Percentiles rank a stretch among this genome's conserved stretches.
Evolutionary conservation across 2,888 invertebrate species (phyloP).

Genomic region (Rugalucina vietnamica): DNA sequence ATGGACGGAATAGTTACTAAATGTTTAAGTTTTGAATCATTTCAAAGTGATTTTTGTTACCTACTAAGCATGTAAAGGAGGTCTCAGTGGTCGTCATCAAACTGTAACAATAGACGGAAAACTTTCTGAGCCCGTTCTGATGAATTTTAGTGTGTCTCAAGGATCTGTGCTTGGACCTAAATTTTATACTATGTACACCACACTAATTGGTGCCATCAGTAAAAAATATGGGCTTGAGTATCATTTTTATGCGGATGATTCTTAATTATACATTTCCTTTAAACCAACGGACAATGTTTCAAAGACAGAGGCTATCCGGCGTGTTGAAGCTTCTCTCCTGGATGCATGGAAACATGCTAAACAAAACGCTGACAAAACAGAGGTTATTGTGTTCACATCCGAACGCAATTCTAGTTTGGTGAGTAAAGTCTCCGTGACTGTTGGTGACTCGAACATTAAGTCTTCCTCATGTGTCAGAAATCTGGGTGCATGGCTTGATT

Average conservation of each 20-base stretch:
- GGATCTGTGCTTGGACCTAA: conserved; percentile 36
- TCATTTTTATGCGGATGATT: conserved; percentile 56
- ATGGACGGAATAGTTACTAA: no score
- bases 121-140: conserved; percentile 33
- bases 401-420: conserved; percentile 18
- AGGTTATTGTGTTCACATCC: conserved; percentile 26
- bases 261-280: conserved; percentile 42
- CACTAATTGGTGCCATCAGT: conserved; percentile 49
- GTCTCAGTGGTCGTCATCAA: conserved; percentile 33
- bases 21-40: no score
- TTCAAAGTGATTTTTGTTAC: no score
- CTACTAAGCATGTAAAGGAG: no score
- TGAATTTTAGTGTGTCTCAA: conserved; percentile 31
- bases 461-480: conserved; percentile 35
- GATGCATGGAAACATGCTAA: conserved; percentile 36
- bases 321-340: conserved; percentile 24
- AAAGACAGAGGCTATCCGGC: conserved; percentile 5
- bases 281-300: conserved; percentile 13
- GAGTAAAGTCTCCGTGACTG: conserved; percentile 1
- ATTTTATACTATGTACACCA: conserved; percentile 36
- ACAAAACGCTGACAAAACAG: conserved; percentile 38
- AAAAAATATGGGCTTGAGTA: conserved; percentile 42
- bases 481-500: conserved; percentile 34
- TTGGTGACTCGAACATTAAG: conserved; percentile 11
- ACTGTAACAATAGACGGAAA: conserved; percentile 36